phyloP scores from a whole-genome alignment of 2,888 invertebrate genomes.

The Drosophila macrospina region DNA sequence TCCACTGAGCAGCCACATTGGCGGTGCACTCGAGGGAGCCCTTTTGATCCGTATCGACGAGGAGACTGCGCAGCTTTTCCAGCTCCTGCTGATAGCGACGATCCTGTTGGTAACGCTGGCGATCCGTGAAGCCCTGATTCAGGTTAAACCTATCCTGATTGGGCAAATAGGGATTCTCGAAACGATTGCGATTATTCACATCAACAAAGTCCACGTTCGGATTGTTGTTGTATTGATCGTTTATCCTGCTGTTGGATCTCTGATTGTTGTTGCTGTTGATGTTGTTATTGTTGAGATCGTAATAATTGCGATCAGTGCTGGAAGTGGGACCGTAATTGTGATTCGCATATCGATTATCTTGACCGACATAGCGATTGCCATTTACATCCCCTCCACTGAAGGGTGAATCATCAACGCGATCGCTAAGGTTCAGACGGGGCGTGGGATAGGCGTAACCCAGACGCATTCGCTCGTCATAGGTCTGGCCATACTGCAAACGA shows the following conservation, averaged over 20 bases:
- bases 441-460: slow-evolving; percentile 78
- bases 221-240: slow-evolving; percentile 54
- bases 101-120: slow-evolving; percentile 86
- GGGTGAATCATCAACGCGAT: slow-evolving; percentile 74
- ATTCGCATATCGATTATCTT: slow-evolving; percentile 68
- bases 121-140: slow-evolving; percentile 84
- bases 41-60: slow-evolving; percentile 90
- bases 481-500: slow-evolving; percentile 81
- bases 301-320: slow-evolving; percentile 66
- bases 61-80: slow-evolving; percentile 86
- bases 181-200: slow-evolving; percentile 67
- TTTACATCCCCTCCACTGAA: slow-evolving; percentile 70
- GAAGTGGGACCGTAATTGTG: slow-evolving; percentile 73
- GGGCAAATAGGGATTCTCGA: slow-evolving; percentile 73
- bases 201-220: slow-evolving; percentile 62
- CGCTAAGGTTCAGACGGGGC: slow-evolving; percentile 70
- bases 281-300: slow-evolving; percentile 52
- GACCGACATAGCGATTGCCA: slow-evolving; percentile 40
- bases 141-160: slow-evolving; percentile 82
- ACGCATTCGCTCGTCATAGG: slow-evolving; percentile 82
- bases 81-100: slow-evolving; percentile 83
- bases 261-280: slow-evolving; percentile 49
- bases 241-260: slow-evolving; percentile 29
- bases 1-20: slow-evolving; percentile 95
- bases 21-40: slow-evolving; percentile 93